Base-by-base conservation (phyloP, 2,113 vertebrate species). In the Hiodon tergisus region DNA sequence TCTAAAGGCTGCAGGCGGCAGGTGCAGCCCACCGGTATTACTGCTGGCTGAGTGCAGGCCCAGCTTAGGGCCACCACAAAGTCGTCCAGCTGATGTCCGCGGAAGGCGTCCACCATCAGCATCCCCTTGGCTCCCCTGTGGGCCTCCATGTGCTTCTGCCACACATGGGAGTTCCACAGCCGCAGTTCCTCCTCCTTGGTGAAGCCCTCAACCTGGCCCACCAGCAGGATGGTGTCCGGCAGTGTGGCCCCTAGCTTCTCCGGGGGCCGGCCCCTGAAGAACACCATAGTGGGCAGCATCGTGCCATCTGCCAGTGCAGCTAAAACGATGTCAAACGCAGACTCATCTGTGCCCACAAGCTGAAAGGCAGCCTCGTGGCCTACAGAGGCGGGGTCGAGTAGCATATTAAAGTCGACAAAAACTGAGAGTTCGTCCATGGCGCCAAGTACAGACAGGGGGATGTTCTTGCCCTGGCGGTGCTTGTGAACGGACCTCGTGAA, bases 1-100 rank as follows among this genome's bases (percentile, higher is more conserved):
- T 96, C 90, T 2, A 98, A 74, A 0, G 97, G 97, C 72, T 98
- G 97, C 74, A 92, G 83, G 9, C 90, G 88, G 16, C 88, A 89
- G 86, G 91, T 90, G 83, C 94, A 95, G 0, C 93, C 93, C 0
- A 88, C 75, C 0, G 97, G 97, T 9, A 98, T 89, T 0, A 96
- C 83, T 0, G 91, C 79, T 0, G 93, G 85, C n/a, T 85, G 72
- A 0, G 92, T 79, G 71, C 83, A 83, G 31, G 70, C 82, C 0
- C 85, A 71, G 58, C 88, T 89, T 4, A 98, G 88, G n/a, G 82
- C 3, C 1, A 77, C 60, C 10, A 92, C 79, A 13, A 96, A 94
- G n/a, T 85, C 88, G 0, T 90, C 85, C 0, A 84, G 87, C 6
- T 89, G 74, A 83, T 98, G 97, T 0, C 92, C 89, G 0, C 92